Evolutionary conservation across 2,888 invertebrate species (phyloP), one percentile per base, ranked within the genome.

Genomic region (Oscheius sp.): DNA sequence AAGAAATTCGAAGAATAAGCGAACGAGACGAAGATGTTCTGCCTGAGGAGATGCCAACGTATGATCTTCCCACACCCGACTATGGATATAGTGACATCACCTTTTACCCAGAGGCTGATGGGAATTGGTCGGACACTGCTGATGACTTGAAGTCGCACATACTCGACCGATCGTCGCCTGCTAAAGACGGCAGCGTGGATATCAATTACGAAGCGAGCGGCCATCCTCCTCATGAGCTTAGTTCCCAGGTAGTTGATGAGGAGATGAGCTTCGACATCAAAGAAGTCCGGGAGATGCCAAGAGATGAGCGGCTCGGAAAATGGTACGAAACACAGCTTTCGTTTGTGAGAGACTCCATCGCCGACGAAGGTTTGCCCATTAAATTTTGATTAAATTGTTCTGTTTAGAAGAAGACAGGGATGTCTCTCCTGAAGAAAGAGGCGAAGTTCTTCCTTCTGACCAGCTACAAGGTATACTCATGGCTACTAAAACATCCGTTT

Each of bases 261-360:
- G 66, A 66, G 29, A 68, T 52, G 58, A 58, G 27, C 21, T 70
- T 52, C 55, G 58, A 61, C 52, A 74, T 76, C 74, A 74, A 74
- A 59, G 72, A 66, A 55, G 68, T 74, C 9, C 27, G 27, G 29
- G 72, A 72, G 46, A 72, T 72, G 72, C 53, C 55, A 9, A 29
- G 46, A n/a, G 74, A 74, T 21, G 64, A 63, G 18, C 55, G 53
- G 9, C 56, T 74, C 13, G 46, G 69, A 23, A 41, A 72, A 23
- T 80, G 83, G 83, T 84, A 84, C 56, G 81, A 80, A 45, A 78
- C 81, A 25, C 82, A 84, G 64, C 74, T 84, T 45, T 81, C 80
- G 9, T 80, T 77, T 72, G 78, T 84, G 80, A 70, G 79, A 27
- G 77, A 83, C 46, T 77, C 80, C 16, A 79, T 84, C 53, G 78